A percentile compares a stretch with the other conserved stretches of the same genome.
Conservation (phyloP, 2,113 vertebrate genomes). For the Rhinolophus sinicus region DNA sequence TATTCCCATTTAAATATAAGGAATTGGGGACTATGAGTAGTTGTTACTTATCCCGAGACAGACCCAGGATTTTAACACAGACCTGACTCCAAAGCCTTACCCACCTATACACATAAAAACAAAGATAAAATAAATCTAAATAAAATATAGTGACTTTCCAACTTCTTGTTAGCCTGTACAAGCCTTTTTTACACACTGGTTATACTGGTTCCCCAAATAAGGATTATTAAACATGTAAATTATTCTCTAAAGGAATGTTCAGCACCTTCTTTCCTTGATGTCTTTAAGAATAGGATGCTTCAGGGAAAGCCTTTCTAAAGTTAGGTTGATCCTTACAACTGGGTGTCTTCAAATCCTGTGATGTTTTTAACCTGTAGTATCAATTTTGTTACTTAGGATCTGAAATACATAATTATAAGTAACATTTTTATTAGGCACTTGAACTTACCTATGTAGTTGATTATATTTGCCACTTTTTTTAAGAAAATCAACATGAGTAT, state of each 20-base stretch:
- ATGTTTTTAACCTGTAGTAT: not conserved
- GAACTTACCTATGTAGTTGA: not conserved
- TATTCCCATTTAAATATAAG: constrained; percentile 47
- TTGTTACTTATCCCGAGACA: constrained; percentile 32
- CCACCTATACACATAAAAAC: not conserved
- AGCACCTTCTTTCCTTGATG: constrained; percentile 19
- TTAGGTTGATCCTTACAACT: not conserved
- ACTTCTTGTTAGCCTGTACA: not conserved
- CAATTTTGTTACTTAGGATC: not conserved
- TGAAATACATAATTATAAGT: constrained; percentile 1
- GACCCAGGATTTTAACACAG: not conserved
- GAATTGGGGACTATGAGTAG: not conserved
- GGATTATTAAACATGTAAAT: constrained; percentile 7
- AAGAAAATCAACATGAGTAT: not conserved
- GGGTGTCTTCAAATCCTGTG: not conserved
- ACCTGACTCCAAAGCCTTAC: not conserved
- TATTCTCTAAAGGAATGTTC: constrained; percentile 13
- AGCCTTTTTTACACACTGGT: not conserved
- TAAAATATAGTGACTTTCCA: constrained; percentile 11
- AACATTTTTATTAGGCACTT: constrained; percentile 19
- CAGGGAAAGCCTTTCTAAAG: not conserved
- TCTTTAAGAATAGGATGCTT: not conserved
- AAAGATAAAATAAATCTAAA: constrained; percentile 33
- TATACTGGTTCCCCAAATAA: not conserved
- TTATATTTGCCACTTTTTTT: constrained; percentile 12